These are phyloP conservation scores for Colletes gigas DNA, from an alignment of 1,140 invertebrate genomes.

Conservation along the genomic window DNA sequence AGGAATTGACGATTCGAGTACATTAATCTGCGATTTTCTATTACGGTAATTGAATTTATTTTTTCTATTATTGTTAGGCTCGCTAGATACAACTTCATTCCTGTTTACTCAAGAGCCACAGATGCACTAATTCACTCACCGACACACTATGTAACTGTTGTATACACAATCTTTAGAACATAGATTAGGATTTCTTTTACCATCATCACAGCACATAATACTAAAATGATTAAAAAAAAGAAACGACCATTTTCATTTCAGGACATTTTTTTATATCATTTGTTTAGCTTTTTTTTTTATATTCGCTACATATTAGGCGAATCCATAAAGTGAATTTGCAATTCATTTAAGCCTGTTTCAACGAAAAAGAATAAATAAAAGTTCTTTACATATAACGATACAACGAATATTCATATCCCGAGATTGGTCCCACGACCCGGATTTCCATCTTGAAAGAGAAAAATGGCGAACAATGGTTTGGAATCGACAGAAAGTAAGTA, in stretches of 20 bases:
- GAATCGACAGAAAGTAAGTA: constrained; percentile 6
- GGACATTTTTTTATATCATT: background rate
- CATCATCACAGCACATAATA: constrained; percentile 4
- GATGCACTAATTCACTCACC: background rate
- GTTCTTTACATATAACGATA: constrained; percentile 7
- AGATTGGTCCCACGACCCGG: background rate
- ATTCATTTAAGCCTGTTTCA: background rate
- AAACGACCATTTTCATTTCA: background rate
- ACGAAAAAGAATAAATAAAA: constrained; percentile 13
- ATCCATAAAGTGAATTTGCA: background rate
- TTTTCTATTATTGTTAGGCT: constrained; percentile 9
- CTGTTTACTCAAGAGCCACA: background rate
- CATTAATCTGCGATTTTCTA: background rate
- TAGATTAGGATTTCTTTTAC: constrained; percentile 13
- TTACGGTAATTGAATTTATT: constrained; percentile 22
- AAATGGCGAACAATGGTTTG: background rate
- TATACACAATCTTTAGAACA: constrained; percentile 7
- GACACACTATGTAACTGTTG: background rate
- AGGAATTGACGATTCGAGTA: constrained; percentile 10
- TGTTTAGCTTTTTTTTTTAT: background rate
- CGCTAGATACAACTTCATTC: constrained; percentile 16
- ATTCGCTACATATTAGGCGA: background rate
- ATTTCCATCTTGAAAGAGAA: background rate
- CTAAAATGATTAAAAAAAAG: background rate
- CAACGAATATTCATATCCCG: background rate